Percentiles rank a stretch among this genome's conserved stretches.
Conservation (phyloP, 2,888 invertebrate genomes). For the Nomada flava region DNA sequence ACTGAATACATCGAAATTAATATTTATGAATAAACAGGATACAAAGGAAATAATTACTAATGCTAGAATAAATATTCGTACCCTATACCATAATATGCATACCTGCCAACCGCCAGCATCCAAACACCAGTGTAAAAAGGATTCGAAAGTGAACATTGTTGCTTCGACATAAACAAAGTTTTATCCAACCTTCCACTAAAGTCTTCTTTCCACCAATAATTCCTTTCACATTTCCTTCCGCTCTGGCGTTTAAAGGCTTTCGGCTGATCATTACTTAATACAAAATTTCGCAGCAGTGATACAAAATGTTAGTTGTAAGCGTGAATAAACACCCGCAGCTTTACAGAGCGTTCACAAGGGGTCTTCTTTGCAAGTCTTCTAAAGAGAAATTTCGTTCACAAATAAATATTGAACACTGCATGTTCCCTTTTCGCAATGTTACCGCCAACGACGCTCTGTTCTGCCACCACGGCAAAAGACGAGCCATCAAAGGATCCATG, state of each 20-base stretch:
- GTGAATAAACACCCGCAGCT: constrained; percentile 48
- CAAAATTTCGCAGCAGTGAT: constrained; percentile 18
- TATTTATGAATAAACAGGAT: not conserved
- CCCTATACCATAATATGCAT: not conserved
- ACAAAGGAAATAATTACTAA: not conserved
- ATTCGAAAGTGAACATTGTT: not conserved
- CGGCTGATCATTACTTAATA: not conserved
- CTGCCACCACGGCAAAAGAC: constrained; percentile 52
- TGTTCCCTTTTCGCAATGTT: not conserved
- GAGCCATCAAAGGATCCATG: constrained; percentile 47
- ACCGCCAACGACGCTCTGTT: constrained; percentile 13
- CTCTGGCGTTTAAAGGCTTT: not conserved
- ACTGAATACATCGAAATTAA: not conserved
- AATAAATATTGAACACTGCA: not conserved
- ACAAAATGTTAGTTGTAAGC: constrained; percentile 34
- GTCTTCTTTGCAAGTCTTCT: not conserved
- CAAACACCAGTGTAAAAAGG: not conserved
- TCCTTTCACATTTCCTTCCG: not conserved
- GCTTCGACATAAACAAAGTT: not conserved
- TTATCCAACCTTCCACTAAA: not conserved
- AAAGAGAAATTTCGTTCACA: not conserved
- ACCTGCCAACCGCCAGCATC: not conserved
- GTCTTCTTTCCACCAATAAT: not conserved
- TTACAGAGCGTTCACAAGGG: constrained; percentile 23
- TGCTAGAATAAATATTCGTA: not conserved